A percentile compares a stretch with the other conserved stretches of the same genome.
These are phyloP conservation scores for Epinotia nisella DNA, from an alignment of 2,888 invertebrate species.

Conservation along the genomic window DNA sequence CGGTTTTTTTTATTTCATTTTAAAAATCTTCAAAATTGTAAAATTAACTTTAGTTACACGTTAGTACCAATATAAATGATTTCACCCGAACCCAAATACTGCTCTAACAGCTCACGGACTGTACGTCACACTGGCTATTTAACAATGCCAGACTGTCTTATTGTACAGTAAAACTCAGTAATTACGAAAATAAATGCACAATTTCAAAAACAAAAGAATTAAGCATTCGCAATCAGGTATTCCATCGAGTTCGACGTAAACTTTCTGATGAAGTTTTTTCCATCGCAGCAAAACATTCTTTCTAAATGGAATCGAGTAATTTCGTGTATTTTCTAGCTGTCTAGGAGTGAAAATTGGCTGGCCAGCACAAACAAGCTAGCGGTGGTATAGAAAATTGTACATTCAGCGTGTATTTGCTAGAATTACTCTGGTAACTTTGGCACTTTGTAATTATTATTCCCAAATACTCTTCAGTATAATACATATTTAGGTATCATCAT, in stretches of 20 bases:
- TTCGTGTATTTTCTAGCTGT: conserved; percentile 26
- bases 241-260: conserved; percentile 7
- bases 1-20: too few relatives aligned
- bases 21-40: too few relatives aligned
- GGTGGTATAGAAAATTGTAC: conserved; percentile 11
- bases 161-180: not conserved
- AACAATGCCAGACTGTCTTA: too few relatives aligned
- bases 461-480: not conserved
- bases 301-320: conserved; percentile 23
- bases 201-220: not conserved
- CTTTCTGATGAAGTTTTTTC: conserved; percentile 25
- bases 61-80: too few relatives aligned
- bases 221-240: conserved; percentile 9
- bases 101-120: too few relatives aligned
- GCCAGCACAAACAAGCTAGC: conserved; percentile 20
- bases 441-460: conserved; percentile 3
- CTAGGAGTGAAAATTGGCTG: conserved; percentile 30
- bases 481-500: too few relatives aligned
- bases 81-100: too few relatives aligned
- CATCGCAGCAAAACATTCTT: conserved; percentile 17
- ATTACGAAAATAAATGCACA: not conserved
- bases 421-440: conserved; percentile 7
- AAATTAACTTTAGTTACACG: too few relatives aligned
- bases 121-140: too few relatives aligned
- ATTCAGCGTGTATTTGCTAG: conserved; percentile 5